Base-by-base conservation (phyloP, 2,888 invertebrate species). In the Tenthredo livida region DNA sequence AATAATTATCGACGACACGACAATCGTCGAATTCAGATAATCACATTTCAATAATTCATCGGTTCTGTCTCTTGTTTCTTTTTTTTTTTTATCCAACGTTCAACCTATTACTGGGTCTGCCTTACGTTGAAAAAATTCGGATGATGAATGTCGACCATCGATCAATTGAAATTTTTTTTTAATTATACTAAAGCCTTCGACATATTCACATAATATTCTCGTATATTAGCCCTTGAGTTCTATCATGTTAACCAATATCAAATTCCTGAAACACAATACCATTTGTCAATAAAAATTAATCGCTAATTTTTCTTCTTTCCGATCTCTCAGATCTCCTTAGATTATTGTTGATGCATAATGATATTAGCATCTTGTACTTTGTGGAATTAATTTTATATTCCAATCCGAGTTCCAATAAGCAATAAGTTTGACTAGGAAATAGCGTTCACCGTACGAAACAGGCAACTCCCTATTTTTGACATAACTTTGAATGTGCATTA, bases 71-170 rank as follows among this genome's bases (percentile, higher is more conserved):
- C 4, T 50, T 15, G 0, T 25, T 75, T 75, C 29, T 50, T 29
- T 33, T 50, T 50, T 15, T 5, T 43, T 75, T 75, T 50, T 29
- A 17, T 54, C 15, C 7, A 29, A 65, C 47, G 43, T 43, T 47
- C 12, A 47, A 47, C 12, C 25, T 29, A 73, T 40, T 25, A 47
- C 47, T n/a, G 25, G 50, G 15, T 75, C 47, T 75, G 21, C 9
- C 21, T 40, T 43, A 17, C 21, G 43, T 73, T 73, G 0, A 43
- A n/a, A 54, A 54, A 77, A 50, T 54, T 77, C 33, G 1, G 33
- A 54, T 54, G 29, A 77, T 50, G 33, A 77, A 77, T 77, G 54
- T 33, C 33, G 25, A 33, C 15, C 77, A 77, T 77, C 54, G 7
- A 54, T 77, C 50, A 77, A 50, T 54, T 29, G 77, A 50, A 33